Evolutionary conservation across 2,113 vertebrate species (phyloP).

Genomic region (Carlito syrichta): DNA sequence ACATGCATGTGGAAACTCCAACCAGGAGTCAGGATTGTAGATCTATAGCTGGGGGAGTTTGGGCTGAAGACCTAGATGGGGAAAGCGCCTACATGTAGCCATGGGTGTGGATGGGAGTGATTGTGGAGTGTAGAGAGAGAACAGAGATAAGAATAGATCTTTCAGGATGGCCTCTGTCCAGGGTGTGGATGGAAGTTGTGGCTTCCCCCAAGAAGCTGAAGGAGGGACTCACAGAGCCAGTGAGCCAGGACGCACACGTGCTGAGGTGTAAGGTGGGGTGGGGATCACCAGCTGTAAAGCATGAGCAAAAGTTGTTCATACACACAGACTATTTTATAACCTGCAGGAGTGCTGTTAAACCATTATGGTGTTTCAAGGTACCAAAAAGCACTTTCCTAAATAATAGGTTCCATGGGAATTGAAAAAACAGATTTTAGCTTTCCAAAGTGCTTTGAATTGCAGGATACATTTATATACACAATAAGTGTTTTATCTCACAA

Average conservation of each 20-base stretch:
- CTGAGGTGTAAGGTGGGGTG: not conserved
- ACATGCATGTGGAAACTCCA: not conserved
- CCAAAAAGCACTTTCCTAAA: not conserved
- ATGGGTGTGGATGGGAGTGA: not conserved
- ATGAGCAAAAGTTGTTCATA: not conserved
- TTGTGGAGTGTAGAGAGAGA: not conserved
- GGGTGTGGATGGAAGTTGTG: not conserved
- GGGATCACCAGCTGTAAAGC: not conserved
- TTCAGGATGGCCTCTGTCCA: not conserved
- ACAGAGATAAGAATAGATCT: not conserved
- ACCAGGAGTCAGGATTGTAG: not conserved
- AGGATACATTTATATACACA: not conserved
- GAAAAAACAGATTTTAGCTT: not conserved
- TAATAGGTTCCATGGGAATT: not conserved
- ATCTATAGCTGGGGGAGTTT: not conserved
- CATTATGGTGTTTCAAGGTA: not conserved
- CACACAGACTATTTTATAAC: not conserved
- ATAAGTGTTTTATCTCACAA: not conserved
- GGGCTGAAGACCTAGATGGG: not conserved
- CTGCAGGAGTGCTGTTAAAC: not conserved
- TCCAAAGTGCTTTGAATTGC: not conserved
- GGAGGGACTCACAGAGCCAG: not conserved
- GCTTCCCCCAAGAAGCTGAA: not conserved
- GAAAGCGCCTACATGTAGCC: not conserved
- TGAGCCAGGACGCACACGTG: not conserved